These are phyloP conservation scores for Imbricaverruca yamaguchii DNA, from an alignment of 2,888 invertebrate species.

Conservation along the genomic window DNA sequence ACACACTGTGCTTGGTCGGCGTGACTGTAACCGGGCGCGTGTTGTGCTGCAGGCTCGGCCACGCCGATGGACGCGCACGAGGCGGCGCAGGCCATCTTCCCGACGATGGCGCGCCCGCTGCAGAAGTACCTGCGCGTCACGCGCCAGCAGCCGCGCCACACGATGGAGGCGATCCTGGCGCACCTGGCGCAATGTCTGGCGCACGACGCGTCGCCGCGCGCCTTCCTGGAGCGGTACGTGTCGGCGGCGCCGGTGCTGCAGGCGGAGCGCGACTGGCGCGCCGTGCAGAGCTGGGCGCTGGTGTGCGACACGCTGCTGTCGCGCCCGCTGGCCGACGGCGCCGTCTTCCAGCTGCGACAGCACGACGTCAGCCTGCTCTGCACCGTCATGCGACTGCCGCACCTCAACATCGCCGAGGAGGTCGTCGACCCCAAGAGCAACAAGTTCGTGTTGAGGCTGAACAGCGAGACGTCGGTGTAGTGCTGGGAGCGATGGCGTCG, in stretches of 20 bases:
- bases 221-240: slow-evolving; percentile 91
- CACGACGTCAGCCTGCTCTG: slow-evolving; percentile 88
- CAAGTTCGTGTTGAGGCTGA: slow-evolving; percentile 85
- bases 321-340: slow-evolving; percentile 70
- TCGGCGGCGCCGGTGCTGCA: slow-evolving; percentile 74
- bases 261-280: slow-evolving; percentile 35
- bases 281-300: slow-evolving; percentile 67
- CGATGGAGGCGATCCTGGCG: slow-evolving; percentile 82
- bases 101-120: slow-evolving; percentile 88
- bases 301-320: slow-evolving; percentile 78
- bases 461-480: slow-evolving; percentile 92
- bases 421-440: slow-evolving; percentile 93
- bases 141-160: slow-evolving; percentile 89
- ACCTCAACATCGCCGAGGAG: slow-evolving; percentile 91
- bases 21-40: background rate
- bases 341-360: slow-evolving; percentile 84
- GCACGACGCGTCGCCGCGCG: slow-evolving; percentile 86
- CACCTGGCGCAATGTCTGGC: slow-evolving; percentile 86
- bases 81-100: slow-evolving; percentile 96
- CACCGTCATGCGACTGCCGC: slow-evolving; percentile 77
- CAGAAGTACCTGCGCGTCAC: slow-evolving; percentile 95
- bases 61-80: slow-evolving; percentile 87
- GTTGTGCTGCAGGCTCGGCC: slow-evolving; percentile 53
- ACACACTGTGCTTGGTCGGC: background rate
- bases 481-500: background rate